A percentile compares a stretch with the other conserved stretches of the same genome.
Evolutionary conservation across 1,140 invertebrate species (phyloP).

Genomic region (Cherax destructor): DNA sequence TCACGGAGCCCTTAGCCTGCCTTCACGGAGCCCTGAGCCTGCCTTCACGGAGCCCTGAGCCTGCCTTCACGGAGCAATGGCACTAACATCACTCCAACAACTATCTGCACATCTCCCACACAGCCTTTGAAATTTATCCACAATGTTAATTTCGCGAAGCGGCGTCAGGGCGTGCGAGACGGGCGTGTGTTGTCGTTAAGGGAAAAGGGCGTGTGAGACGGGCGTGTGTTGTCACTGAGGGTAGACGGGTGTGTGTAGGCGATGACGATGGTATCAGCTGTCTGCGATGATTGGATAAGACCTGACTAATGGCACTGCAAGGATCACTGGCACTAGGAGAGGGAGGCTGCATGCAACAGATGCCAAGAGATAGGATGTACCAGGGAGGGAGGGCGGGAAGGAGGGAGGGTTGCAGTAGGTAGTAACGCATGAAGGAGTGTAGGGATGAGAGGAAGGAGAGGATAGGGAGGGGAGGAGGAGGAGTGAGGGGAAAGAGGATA

Average conservation of each 20-base stretch:
- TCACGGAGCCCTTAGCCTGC: no score
- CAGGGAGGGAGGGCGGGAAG: not conserved
- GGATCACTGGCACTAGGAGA: not conserved
- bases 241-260: not conserved
- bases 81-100: not conserved
- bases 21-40: no score
- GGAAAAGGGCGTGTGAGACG: not conserved
- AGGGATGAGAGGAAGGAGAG: not conserved
- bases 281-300: conserved; percentile 1
- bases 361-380: no score
- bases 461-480: not conserved
- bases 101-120: not conserved
- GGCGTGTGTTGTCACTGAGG: not conserved
- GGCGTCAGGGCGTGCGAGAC: not conserved
- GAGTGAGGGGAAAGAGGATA: not conserved
- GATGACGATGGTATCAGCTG: not conserved
- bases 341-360: no score
- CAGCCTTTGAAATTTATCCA: not conserved
- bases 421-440: no score
- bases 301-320: not conserved
- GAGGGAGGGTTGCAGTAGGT: not conserved
- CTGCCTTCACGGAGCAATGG: no score
- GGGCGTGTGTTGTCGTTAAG: no score
- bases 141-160: not conserved
- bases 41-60: no score